These are phyloP conservation scores for Bolinopsis microptera DNA, from an alignment of 37 sponge, comb jelly and placozoan species.

Conservation along the genomic window DNA sequence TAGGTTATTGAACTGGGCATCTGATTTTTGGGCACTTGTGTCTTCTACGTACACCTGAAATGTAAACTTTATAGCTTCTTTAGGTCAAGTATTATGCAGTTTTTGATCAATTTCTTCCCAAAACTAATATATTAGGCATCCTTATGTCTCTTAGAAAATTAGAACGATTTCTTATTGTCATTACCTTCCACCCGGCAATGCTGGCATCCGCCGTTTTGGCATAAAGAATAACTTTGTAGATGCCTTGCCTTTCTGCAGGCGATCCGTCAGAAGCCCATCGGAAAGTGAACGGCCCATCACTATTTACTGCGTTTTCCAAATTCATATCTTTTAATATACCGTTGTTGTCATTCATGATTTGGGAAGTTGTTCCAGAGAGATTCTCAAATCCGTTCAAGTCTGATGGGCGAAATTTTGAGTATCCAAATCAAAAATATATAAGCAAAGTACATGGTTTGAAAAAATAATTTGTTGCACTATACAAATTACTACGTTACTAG, in stretches of 20 bases:
- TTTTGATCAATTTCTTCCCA: too few species aligned
- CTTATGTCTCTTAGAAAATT: too few species aligned
- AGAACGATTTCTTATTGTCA: too few species aligned
- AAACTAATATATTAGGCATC: too few species aligned
- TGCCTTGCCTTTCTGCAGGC: background rate
- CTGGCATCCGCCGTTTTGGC: background rate
- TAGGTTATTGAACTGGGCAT: background rate
- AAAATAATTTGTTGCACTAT: too few species aligned
- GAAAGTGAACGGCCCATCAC: background rate
- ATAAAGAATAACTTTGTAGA: slow-evolving; percentile 24
- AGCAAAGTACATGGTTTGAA: background rate
- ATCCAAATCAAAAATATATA: background rate
- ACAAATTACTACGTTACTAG: too few species aligned
- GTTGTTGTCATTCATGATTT: background rate
- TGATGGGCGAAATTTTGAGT: background rate
- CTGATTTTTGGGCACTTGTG: background rate
- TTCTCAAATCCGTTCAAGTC: background rate
- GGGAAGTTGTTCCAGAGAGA: background rate
- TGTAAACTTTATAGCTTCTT: too few species aligned
- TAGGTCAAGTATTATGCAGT: too few species aligned
- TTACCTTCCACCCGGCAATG: slow-evolving; percentile 26
- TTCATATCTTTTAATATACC: background rate
- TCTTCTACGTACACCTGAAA: background rate
- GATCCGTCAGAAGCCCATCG: background rate
- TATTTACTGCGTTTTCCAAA: slow-evolving; percentile 3